Percentiles rank a stretch among this genome's conserved stretches.
Conservation (phyloP, 2,113 vertebrate genomes). For the Columbina picui region DNA sequence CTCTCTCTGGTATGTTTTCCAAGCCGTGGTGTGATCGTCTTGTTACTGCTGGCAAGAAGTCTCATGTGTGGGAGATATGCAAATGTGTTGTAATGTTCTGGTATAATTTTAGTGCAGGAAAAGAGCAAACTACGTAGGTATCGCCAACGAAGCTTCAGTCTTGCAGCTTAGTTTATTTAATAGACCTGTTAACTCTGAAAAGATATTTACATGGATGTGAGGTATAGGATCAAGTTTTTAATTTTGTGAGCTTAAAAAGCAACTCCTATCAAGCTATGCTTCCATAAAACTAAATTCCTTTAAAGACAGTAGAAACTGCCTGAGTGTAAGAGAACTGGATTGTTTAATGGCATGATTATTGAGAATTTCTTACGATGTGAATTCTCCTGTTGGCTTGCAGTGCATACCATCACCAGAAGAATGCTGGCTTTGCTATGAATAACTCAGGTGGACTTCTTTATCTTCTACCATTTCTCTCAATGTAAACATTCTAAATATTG, state of each 20-base stretch:
- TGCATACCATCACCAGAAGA: background rate
- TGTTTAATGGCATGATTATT: background rate
- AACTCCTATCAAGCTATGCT: background rate
- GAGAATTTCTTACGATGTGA: background rate
- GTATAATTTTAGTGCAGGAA: constrained; percentile 47
- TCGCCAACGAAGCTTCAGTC: background rate
- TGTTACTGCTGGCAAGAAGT: constrained; percentile 13
- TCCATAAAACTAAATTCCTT: background rate
- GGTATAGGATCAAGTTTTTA: background rate
- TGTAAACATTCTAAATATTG: background rate
- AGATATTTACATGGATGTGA: background rate
- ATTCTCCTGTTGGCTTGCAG: background rate
- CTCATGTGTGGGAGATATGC: constrained; percentile 39
- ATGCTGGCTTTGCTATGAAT: background rate
- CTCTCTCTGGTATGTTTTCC: background rate
- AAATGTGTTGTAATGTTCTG: constrained; percentile 29
- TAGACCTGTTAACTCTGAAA: background rate
- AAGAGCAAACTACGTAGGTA: constrained; percentile 22
- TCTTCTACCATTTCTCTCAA: background rate
- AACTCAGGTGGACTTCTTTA: background rate
- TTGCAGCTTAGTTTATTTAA: background rate
- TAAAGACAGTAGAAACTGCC: background rate
- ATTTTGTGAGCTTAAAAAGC: background rate
- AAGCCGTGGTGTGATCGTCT: background rate
- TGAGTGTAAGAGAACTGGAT: background rate